Conservation (phyloP, 2,797 vertebrate species). For the Darevskia mixta region DNA sequence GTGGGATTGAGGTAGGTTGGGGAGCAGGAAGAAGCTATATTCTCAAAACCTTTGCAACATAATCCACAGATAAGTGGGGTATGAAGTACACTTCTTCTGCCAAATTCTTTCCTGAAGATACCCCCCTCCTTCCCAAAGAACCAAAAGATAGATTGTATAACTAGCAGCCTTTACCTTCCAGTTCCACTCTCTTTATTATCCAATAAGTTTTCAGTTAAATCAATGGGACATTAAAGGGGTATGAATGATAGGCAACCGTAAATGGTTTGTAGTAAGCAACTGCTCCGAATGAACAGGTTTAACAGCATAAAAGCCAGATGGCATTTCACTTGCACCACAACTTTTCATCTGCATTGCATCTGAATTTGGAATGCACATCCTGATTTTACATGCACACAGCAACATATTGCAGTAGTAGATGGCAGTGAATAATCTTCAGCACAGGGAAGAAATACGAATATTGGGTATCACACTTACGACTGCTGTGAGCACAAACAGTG, state of each 20-base stretch:
- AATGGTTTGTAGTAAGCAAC: neutral
- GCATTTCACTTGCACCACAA: neutral
- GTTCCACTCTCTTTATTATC: neutral
- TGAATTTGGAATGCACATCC: neutral
- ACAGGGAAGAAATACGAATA: neutral
- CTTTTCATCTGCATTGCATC: neutral
- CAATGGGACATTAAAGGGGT: neutral
- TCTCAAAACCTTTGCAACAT: fast-evolving
- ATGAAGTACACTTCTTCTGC: neutral
- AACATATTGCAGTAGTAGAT: neutral
- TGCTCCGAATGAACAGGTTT: neutral
- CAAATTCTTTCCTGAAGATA: neutral
- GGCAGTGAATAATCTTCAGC: neutral
- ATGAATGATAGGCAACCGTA: neutral
- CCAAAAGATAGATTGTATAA: neutral
- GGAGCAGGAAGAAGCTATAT: fast-evolving
- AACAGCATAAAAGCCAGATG: neutral
- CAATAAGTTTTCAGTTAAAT: neutral
- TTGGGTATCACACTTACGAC: slow-evolving; percentile 79
- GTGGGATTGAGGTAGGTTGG: neutral
- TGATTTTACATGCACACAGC: neutral
- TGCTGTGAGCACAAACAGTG: slow-evolving; percentile 91
- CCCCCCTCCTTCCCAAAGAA: neutral
- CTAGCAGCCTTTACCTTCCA: neutral
- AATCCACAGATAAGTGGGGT: fast-evolving